These are phyloP conservation scores for Gymnoscelis rufifasciata DNA, from an alignment of 2,888 invertebrate species.

Conservation along the genomic window DNA sequence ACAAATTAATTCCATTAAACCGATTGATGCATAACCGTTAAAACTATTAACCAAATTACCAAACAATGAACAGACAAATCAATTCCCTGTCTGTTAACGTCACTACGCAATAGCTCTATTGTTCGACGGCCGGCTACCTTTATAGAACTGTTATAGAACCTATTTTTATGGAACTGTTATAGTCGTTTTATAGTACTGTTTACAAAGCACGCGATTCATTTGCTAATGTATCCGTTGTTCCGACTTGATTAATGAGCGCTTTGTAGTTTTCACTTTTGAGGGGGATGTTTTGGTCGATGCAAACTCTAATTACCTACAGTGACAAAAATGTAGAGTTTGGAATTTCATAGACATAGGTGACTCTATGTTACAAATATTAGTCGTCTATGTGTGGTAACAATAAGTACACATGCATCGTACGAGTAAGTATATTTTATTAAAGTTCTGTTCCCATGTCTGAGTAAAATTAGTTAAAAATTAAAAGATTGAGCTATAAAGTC, in stretches of 20 bases:
- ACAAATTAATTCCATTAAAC: slow-evolving; percentile 1
- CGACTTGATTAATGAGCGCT: slow-evolving; percentile 16
- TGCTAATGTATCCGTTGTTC: slow-evolving; percentile 25
- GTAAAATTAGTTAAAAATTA: too few species aligned
- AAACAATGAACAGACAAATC: slow-evolving; percentile 5
- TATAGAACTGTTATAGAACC: not conserved
- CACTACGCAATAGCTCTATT: not conserved
- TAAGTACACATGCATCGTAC: too few species aligned
- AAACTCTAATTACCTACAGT: too few species aligned
- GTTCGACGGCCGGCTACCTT: not conserved
- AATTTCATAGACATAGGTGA: too few species aligned
- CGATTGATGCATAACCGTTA: slow-evolving; percentile 1
- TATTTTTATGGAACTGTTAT: not conserved
- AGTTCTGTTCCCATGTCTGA: too few species aligned
- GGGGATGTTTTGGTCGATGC: not conserved
- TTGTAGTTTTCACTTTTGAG: not conserved
- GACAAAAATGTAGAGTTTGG: too few species aligned
- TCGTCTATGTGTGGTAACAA: too few species aligned
- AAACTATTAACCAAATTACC: slow-evolving; percentile 5
- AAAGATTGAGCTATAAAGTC: too few species aligned
- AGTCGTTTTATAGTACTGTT: not conserved
- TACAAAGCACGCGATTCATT: slow-evolving; percentile 24
- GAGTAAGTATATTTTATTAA: too few species aligned
- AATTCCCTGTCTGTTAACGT: slow-evolving; percentile 2
- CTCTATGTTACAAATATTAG: too few species aligned